Evolutionary conservation across 2,797 vertebrate species (phyloP).

Genomic region (Anniella stebbinsi): DNA sequence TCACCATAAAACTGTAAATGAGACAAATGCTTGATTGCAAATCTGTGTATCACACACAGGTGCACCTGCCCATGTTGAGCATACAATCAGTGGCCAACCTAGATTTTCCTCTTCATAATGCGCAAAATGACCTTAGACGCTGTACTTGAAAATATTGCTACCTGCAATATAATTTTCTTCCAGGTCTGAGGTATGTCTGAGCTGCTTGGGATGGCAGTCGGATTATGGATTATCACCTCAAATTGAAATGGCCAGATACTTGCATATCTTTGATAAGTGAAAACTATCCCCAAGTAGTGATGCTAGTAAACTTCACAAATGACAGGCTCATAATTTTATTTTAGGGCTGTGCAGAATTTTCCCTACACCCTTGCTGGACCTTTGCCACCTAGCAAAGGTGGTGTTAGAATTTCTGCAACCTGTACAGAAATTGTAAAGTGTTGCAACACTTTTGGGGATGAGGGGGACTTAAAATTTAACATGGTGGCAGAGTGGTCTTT

Average conservation of each 20-base stretch:
- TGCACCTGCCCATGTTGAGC: background rate
- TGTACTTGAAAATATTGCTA: background rate
- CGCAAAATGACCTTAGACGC: background rate
- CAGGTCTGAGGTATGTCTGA: background rate
- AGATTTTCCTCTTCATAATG: background rate
- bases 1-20: background rate
- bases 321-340: background rate
- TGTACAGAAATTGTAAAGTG: no score
- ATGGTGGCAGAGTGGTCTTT: no score
- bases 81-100: background rate
- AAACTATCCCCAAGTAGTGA: background rate
- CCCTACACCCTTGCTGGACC: background rate
- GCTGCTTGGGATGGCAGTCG: background rate
- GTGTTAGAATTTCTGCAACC: no score
- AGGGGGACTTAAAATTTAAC: no score
- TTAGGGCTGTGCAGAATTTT: background rate
- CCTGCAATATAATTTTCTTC: background rate
- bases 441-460: no score
- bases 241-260: background rate
- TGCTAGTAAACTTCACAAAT: background rate
- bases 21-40: background rate
- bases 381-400: background rate
- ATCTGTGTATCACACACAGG: background rate
- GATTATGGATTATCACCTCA: background rate
- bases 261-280: background rate